These are phyloP conservation scores for Myiozetetes cayanensis DNA, from an alignment of 2,113 vertebrate genomes.

Conservation along the genomic window DNA sequence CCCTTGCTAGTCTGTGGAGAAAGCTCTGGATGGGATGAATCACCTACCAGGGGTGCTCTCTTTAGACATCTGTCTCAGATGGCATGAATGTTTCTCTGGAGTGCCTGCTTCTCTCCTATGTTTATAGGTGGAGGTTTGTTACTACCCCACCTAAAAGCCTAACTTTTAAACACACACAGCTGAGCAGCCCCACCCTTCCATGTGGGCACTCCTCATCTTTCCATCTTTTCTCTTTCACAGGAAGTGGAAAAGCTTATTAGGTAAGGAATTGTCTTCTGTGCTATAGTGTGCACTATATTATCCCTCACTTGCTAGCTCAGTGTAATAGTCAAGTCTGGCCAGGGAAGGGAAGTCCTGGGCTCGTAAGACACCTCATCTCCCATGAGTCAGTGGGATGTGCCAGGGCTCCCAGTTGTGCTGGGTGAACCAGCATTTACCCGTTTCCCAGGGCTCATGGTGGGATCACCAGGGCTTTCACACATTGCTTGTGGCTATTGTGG, in stretches of 20 bases:
- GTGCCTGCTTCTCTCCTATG: background rate
- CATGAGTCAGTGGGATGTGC: background rate
- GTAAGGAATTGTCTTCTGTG: background rate
- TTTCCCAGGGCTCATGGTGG: rapidly evolving
- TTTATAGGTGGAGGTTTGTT: background rate
- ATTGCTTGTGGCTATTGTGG: background rate
- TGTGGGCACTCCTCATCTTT: background rate
- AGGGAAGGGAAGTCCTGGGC: background rate
- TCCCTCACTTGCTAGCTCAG: background rate
- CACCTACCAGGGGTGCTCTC: background rate
- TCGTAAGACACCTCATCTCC: background rate
- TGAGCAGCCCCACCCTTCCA: background rate
- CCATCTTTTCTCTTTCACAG: background rate
- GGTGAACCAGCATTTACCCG: background rate
- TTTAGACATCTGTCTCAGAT: background rate
- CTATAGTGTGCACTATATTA: background rate
- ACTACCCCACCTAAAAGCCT: background rate
- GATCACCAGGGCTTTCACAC: background rate
- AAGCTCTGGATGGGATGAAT: background rate
- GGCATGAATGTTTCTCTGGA: background rate
- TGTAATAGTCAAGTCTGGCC: no score
- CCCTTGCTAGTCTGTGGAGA: background rate
- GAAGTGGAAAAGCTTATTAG: background rate
- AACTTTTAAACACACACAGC: background rate
- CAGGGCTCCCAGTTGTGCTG: background rate